Evolutionary conservation across 1,140 invertebrate genomes (phyloP).

Genomic region (Penaeus chinensis): DNA sequence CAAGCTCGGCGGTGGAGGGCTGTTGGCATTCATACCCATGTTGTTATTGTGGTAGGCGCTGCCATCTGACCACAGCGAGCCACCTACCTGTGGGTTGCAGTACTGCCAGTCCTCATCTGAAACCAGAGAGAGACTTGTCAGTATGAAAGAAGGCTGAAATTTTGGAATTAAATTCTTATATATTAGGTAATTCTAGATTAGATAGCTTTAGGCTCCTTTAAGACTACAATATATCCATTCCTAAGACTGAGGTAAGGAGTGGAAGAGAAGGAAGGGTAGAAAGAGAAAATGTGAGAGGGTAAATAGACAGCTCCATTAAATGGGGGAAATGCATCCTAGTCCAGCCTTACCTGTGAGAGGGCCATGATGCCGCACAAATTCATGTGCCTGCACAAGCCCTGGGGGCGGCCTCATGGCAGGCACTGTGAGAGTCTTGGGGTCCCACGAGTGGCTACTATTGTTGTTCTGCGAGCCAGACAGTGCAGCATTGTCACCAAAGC

Average conservation of each 20-base stretch:
- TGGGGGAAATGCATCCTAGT: not conserved
- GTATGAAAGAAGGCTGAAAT: too few species aligned
- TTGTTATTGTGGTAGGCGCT: not conserved
- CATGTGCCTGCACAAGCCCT: constrained; percentile 40
- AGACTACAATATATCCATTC: too few species aligned
- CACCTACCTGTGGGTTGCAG: constrained; percentile 25
- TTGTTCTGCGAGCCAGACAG: not conserved
- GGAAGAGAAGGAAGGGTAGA: too few species aligned
- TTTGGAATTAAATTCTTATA: too few species aligned
- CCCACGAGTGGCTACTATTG: constrained; percentile 51
- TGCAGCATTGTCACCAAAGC: constrained; percentile 17
- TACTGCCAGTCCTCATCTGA: constrained; percentile 43
- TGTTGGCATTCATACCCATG: not conserved
- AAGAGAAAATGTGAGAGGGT: not conserved
- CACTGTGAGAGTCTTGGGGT: constrained; percentile 45
- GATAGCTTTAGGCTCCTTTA: too few species aligned
- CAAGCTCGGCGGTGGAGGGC: constrained; percentile 38
- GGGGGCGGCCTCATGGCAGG: constrained; percentile 46
- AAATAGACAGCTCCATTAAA: not conserved
- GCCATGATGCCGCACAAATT: constrained; percentile 25
- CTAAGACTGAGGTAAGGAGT: too few species aligned
- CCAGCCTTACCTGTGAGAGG: constrained; percentile 32
- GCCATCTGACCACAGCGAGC: constrained; percentile 41
- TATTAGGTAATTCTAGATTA: too few species aligned
- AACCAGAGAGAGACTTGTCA: not conserved